phyloP scores from a whole-genome alignment of 2,888 invertebrate genomes.

The Drosophila greeni region DNA sequence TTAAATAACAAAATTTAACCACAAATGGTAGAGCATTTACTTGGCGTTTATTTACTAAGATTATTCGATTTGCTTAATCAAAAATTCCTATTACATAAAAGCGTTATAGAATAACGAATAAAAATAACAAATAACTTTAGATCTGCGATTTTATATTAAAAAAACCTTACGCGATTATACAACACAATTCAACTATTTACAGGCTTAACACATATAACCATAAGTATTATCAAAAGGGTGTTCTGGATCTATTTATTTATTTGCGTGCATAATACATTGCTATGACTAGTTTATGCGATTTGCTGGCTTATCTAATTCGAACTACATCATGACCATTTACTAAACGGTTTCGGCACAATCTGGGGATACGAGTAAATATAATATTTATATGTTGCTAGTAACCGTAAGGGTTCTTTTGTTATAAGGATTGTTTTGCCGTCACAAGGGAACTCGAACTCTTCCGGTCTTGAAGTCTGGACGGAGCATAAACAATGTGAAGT shows the following conservation, averaged over 20 bases:
- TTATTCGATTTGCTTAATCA: slow-evolving; percentile 44
- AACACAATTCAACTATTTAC: slow-evolving; percentile 62
- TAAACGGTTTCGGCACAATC: slow-evolving; percentile 59
- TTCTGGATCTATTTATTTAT: slow-evolving; percentile 19
- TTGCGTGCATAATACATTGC: slow-evolving; percentile 35
- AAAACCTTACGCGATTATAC: slow-evolving; percentile 57
- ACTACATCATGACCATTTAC: slow-evolving; percentile 20
- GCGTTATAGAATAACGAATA: slow-evolving; percentile 62
- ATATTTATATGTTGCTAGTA: slow-evolving; percentile 31
- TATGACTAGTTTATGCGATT: slow-evolving; percentile 66
- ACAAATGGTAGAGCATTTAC: slow-evolving; percentile 20
- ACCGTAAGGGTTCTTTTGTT: slow-evolving; percentile 15
- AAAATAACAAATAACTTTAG: slow-evolving; percentile 58
- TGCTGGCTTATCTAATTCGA: slow-evolving; percentile 21
- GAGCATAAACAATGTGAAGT: slow-evolving; percentile 55
- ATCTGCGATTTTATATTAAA: slow-evolving; percentile 45
- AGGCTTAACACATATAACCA: slow-evolving; percentile 46
- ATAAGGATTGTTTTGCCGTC: slow-evolving; percentile 24
- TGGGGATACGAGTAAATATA: slow-evolving; percentile 44
- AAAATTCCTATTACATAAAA: slow-evolving; percentile 61
- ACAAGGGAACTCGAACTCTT: slow-evolving; percentile 10
- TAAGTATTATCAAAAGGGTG: slow-evolving; percentile 25
- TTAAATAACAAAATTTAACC: too few species aligned
- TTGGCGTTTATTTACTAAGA: slow-evolving; percentile 48
- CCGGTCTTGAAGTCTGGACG: slow-evolving; percentile 55